Base-by-base conservation (phyloP, 2,888 invertebrate genomes). In the Synergus itoensis region DNA sequence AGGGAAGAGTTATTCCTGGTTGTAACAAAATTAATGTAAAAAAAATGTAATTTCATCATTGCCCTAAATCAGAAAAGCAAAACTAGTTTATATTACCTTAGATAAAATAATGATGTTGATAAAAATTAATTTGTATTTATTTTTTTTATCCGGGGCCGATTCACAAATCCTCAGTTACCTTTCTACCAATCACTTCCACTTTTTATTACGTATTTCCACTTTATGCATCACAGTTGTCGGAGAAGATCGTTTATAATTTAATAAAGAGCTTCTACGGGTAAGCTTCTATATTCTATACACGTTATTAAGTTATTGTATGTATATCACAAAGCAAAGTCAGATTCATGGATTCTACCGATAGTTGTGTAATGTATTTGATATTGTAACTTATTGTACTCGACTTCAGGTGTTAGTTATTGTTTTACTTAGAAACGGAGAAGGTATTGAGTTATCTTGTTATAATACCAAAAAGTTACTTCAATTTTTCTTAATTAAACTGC, bases 401-500 rank as follows among this genome's bases (percentile, higher is more conserved):
- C n/a, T 53, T 53, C 28, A 73, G 12, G 36, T 28, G 28, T 48
- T 53, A 53, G 73, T 40, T 36, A 65, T 28, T 36, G 53, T 48
- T 73, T 73, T 73, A 73, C 36, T 73, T 53, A 73, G 48, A 45
- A 36, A 73, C 9, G 36, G 69, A 40, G 28, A 48, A 69, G 45
- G 4, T 73, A 40, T n/a, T 48, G 36, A 73, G 53, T 73, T 53
- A n/a, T 18, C 73, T 69, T 69, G 73, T 73, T 73, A 73, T 81
- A 83, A 80, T 81, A 73, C 77, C 57, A 81, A 80, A 73, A 78
- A 41, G 64, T 79, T 75, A 83, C 83, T 80, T 78, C 77, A 77
- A 82, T 81, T 81, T 78, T 85, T 83, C 79, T 83, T 86, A 77
- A 75, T 84, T 83, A 82, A 86, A 82, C 40, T 80, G 69, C 75